Evolutionary conservation across 2,888 invertebrate genomes (phyloP), one percentile per base, ranked within the genome.

Genomic region (Drosophila monieri): DNA sequence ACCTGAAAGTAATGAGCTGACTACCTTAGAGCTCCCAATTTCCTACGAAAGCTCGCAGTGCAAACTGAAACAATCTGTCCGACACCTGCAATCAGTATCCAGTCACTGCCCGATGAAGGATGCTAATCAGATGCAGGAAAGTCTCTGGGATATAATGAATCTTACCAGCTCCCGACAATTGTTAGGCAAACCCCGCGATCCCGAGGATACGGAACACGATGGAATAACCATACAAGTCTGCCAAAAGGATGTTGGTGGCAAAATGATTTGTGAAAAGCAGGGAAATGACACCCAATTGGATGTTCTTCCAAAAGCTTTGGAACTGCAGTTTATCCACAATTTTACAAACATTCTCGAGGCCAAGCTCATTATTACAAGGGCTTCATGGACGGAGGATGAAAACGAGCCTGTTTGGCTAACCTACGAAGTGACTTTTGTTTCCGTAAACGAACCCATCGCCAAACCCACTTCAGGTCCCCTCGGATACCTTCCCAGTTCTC

Each of bases 401-500:
- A 54, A 49, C 3, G 65, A 80, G 5, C 47, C 44, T 2, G 47
- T 77, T 41, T 90, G 90, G 88, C 75, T 89, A 6, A 56, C 55
- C 14, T 89, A 80, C 56, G 75, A 79, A 39, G 69, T 90, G 0
- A 52, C 60, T 12, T 91, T 86, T 65, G 51, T 80, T 5, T 8
- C 72, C 1, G 4, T 9, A 0, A 48, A 58, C 5, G 55, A 48
- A 10, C 23, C 10, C 4, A 8, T 12, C 6, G 0, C 6, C 10
- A 74, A 64, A 21, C 69, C 80, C 32, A 70, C 66, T 18, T 89
- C 89, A 3, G 91, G 91, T 1, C 79, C 90, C 27, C 74, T 90
- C 15, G 92, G 92, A 1, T 92, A 92, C 65, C 52, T 76, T 5
- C 49, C 32, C 4, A 89, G 89, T 0, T 74, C 79, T 0, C 90